Evolutionary conservation across 2,797 vertebrate species (phyloP).

Genomic region (Amniataba percoides): DNA sequence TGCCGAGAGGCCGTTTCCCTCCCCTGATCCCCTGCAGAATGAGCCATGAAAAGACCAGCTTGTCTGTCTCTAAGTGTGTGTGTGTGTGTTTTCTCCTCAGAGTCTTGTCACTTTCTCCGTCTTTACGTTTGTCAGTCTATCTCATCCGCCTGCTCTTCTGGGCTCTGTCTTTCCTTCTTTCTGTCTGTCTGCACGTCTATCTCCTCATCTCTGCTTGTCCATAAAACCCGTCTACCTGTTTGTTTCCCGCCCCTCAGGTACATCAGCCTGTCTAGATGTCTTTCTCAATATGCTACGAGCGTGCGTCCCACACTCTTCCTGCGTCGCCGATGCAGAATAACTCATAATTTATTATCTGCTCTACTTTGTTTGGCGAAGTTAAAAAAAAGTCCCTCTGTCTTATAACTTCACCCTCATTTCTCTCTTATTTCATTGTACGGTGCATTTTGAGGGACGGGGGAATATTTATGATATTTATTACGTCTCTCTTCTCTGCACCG

Average conservation of each 20-base stretch:
- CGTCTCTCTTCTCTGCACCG: slow-evolving; percentile 36
- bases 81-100: slow-evolving; percentile 30
- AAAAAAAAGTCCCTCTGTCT: neutral
- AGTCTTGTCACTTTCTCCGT: slow-evolving; percentile 49
- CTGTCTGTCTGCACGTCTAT: neutral
- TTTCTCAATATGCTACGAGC: slow-evolving; percentile 23
- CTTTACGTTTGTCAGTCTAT: slow-evolving; percentile 59
- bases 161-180: slow-evolving; percentile 33
- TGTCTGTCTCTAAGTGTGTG: slow-evolving; percentile 44
- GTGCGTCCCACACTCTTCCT: slow-evolving; percentile 11
- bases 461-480: slow-evolving; percentile 44
- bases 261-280: slow-evolving; percentile 12
- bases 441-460: slow-evolving; percentile 3
- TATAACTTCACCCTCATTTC: slow-evolving; percentile 18
- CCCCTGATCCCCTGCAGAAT: slow-evolving; percentile 71
- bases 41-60: slow-evolving; percentile 77
- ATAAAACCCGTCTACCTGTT: slow-evolving; percentile 44
- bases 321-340: slow-evolving; percentile 25
- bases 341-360: slow-evolving; percentile 13
- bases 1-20: slow-evolving; percentile 71
- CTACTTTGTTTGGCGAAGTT: neutral
- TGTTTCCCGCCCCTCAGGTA: slow-evolving; percentile 14
- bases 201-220: slow-evolving; percentile 10
- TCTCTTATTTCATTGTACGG: slow-evolving; percentile 17
- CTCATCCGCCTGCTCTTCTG: slow-evolving; percentile 31